Base-by-base conservation (phyloP, 1,140 invertebrate species). In the Pentalonia nigronervosa region DNA sequence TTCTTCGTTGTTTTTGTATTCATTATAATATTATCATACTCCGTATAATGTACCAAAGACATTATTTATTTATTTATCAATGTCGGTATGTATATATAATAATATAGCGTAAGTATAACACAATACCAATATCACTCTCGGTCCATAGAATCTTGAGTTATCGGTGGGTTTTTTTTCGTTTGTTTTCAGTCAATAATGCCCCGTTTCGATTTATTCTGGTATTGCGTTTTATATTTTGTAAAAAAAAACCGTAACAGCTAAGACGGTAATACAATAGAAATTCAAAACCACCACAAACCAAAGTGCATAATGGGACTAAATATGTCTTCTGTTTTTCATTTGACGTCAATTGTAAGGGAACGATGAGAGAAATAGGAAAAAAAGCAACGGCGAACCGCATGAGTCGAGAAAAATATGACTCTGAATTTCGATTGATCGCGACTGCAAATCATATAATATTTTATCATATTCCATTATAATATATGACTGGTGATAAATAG, bases 251-350 rank as follows among this genome's bases (percentile, higher is more conserved):
- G 30, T 6, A 53, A 53, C 20, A 23, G 14, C 11, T 67, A n/a
- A 17, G n/a, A n/a, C 7, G n/a, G 14, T 30, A 76, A 14, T 76
- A n/a, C 60, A 76, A 76, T 76, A 76, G 60, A 76, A 76, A n/a
- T 76, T 76, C 60, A 76, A 76, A 76, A 76, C 30, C 60, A 0
- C n/a, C 60, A 76, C 60, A 76, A 67, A 76, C 60, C n/a, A 20
- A 76, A 76, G 60, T 76, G 60, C 60, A 76, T 76, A 76, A 76
- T 76, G 60, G 60, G 60, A 76, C 60, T 76, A 76, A 76, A 76
- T 76, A 76, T 76, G 60, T 76, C 60, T 76, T n/a, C 30, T 34
- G 60, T 34, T 76, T 76, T 76, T 76, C 30, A 76, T 76, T 76
- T 76, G n/a, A 76, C 60, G n/a, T 76, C 60, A n/a, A 76, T 20